phyloP scores from a whole-genome alignment of 92 coral and sea anemone genomes.

The Epizoanthus ramosus region DNA sequence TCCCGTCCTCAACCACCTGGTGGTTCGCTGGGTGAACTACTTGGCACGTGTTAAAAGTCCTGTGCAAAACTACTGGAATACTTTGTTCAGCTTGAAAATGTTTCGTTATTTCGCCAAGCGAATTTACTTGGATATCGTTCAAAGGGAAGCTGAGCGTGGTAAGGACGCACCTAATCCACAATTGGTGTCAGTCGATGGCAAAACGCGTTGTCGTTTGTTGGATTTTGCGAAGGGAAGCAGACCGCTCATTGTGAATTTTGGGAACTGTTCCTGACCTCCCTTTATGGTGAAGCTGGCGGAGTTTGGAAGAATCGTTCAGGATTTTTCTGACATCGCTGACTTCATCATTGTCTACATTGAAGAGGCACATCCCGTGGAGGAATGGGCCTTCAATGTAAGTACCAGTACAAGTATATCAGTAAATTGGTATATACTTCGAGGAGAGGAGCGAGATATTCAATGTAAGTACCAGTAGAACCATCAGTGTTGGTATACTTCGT shows the following conservation, averaged over 20 bases:
- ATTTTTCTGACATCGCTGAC: slow-evolving; percentile 76
- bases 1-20: neutral
- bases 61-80: neutral
- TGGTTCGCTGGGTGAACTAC: neutral
- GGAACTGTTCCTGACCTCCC: slow-evolving; percentile 90
- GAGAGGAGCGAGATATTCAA: too few species aligned
- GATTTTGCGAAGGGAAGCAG: slow-evolving; percentile 78
- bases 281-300: slow-evolving; percentile 75
- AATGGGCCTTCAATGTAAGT: slow-evolving; percentile 87
- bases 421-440: too few species aligned
- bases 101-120: slow-evolving; percentile 9
- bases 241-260: slow-evolving; percentile 87
- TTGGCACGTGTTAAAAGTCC: neutral
- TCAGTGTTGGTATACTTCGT: too few species aligned
- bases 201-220: slow-evolving; percentile 64
- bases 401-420: too few species aligned
- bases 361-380: slow-evolving; percentile 92
- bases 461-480: too few species aligned
- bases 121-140: slow-evolving; percentile 6
- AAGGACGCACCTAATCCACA: slow-evolving; percentile 78
- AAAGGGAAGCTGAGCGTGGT: slow-evolving; percentile 3
- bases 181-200: slow-evolving; percentile 78
- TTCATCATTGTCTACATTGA: slow-evolving; percentile 82
- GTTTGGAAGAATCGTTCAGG: slow-evolving; percentile 70
- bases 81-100: slow-evolving; percentile 1